Percentiles rank a stretch among this genome's conserved stretches.
phyloP scores from a whole-genome alignment of 2,888 invertebrate genomes.

The Blera fallax region DNA sequence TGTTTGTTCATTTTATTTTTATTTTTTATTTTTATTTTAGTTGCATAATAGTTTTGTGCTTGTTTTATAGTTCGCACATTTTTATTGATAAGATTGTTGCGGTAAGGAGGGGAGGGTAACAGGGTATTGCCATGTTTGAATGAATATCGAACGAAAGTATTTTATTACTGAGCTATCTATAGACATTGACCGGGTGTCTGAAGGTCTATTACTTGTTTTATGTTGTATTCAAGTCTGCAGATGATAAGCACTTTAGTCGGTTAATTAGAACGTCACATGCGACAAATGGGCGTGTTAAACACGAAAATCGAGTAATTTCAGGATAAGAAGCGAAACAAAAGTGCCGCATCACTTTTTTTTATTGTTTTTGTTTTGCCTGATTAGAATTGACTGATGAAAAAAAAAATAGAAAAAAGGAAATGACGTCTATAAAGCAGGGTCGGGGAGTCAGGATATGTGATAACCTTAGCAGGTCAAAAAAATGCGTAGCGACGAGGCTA shows the following conservation, averaged over 20 bases:
- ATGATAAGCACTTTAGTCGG: constrained; percentile 13
- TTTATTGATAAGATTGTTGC: constrained; percentile 5
- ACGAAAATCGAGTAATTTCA: background rate
- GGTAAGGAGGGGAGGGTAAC: background rate
- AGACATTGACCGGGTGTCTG: constrained; percentile 41
- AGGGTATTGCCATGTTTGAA: background rate
- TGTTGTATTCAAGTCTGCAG: background rate
- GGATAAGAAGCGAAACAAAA: background rate
- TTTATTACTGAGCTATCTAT: background rate
- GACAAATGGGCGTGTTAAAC: constrained; percentile 12
- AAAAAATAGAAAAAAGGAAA: background rate
- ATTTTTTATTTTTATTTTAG: background rate
- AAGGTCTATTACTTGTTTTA: constrained; percentile 12
- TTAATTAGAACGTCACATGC: constrained; percentile 12
- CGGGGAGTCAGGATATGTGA: constrained; percentile 1
- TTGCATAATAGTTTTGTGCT: background rate
- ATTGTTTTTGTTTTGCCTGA: background rate
- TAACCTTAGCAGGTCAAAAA: constrained; percentile 12
- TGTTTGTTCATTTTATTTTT: background rate
- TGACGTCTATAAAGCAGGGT: constrained; percentile 8
- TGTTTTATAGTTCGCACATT: background rate
- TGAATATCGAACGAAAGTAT: background rate
- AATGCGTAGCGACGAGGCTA: background rate
- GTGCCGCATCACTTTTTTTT: background rate
- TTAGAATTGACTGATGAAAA: background rate